Evolutionary conservation across 2,113 vertebrate genomes (phyloP).

Genomic region (cat (Felis catus)): DNA sequence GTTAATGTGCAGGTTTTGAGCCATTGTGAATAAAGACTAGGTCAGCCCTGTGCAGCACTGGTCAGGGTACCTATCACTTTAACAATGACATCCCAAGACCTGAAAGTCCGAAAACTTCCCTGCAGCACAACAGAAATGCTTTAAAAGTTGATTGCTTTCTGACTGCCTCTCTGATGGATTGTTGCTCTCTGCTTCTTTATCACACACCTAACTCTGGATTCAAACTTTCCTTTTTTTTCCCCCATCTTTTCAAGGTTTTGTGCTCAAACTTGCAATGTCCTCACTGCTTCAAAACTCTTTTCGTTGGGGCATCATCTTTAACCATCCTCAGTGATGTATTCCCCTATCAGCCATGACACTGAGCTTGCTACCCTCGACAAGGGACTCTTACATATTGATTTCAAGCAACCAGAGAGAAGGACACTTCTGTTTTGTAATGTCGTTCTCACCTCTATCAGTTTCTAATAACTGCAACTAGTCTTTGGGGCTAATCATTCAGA

Average conservation of each 20-base stretch:
- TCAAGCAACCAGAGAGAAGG: not conserved
- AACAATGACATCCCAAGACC: not conserved
- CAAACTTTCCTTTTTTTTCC: not conserved
- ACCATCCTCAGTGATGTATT: not conserved
- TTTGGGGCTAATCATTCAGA: not conserved
- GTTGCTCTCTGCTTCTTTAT: slow-evolving; percentile 29
- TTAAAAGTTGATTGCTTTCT: slow-evolving; percentile 45
- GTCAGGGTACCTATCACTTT: not conserved
- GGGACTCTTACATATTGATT: not conserved
- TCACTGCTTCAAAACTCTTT: slow-evolving; percentile 39
- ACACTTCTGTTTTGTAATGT: not conserved
- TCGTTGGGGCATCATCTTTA: not conserved
- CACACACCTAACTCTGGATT: slow-evolving; percentile 19
- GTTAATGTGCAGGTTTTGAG: not conserved
- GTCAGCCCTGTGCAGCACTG: not conserved
- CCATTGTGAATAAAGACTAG: not conserved
- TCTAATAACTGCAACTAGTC: not conserved
- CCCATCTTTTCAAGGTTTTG: slow-evolving; percentile 30
- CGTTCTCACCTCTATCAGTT: not conserved
- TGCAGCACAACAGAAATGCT: not conserved
- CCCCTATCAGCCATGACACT: not conserved
- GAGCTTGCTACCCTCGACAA: not conserved
- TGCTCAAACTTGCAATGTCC: slow-evolving; percentile 13
- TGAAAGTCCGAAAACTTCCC: not conserved
- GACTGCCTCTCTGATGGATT: slow-evolving; percentile 47